A percentile compares a stretch with the other conserved stretches of the same genome.
These are phyloP conservation scores for Lamellibrachia satsuma DNA, from an alignment of 2,888 invertebrate genomes.

Conservation along the genomic window DNA sequence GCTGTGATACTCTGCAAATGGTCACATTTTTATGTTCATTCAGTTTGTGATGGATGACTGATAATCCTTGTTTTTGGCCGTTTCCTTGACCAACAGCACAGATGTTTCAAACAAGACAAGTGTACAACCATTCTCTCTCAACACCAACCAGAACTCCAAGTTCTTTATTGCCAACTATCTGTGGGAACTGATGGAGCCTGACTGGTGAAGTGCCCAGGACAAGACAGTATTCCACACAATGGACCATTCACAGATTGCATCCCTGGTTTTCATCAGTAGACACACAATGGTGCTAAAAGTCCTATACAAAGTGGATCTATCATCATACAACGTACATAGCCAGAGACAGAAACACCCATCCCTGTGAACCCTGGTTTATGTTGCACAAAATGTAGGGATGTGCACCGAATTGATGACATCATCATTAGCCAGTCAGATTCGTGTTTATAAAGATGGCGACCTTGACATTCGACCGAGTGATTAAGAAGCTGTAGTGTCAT, in stretches of 20 bases:
- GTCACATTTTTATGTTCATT: not conserved
- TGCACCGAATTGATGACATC: too few species aligned
- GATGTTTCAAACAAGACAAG: conserved; percentile 47
- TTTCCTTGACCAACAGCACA: conserved; percentile 29
- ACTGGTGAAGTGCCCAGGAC: conserved; percentile 27
- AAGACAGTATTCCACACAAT: not conserved
- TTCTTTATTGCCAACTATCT: conserved; percentile 52
- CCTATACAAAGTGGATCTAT: too few species aligned
- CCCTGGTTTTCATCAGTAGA: too few species aligned
- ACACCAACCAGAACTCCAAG: conserved; percentile 47
- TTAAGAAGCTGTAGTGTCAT: too few species aligned
- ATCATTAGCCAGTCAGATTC: too few species aligned
- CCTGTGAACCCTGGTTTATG: too few species aligned
- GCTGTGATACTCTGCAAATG: not conserved
- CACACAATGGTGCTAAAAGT: too few species aligned
- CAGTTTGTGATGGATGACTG: not conserved
- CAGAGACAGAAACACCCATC: too few species aligned
- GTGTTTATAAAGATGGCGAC: too few species aligned
- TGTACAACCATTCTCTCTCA: conserved; percentile 48
- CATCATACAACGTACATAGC: too few species aligned
- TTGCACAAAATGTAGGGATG: too few species aligned
- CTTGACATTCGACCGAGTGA: too few species aligned
- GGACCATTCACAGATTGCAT: not conserved
- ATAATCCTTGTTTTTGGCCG: not conserved
- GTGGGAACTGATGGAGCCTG: conserved; percentile 53